A percentile compares a stretch with the other conserved stretches of the same genome.
phyloP scores from a whole-genome alignment of 2,888 invertebrate species.

The Patella pellucida region DNA sequence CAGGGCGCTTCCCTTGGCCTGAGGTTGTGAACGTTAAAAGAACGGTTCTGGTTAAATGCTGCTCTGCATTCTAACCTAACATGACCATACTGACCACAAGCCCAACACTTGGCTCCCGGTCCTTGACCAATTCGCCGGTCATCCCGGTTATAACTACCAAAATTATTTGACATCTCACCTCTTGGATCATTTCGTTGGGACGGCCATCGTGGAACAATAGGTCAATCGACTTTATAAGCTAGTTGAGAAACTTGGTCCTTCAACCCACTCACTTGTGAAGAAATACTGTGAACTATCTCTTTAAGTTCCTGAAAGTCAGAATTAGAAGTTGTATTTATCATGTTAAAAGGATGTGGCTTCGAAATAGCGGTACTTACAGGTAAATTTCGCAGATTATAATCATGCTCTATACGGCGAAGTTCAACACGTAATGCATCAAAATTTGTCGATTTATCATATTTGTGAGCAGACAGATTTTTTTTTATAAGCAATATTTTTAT shows the following conservation, averaged over 20 bases:
- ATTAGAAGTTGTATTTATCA: neutral
- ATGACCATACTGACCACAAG: too few species aligned
- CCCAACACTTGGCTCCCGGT: too few species aligned
- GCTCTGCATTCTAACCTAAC: neutral
- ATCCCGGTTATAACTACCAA: neutral
- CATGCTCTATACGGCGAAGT: constrained; percentile 12
- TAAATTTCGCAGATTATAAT: too few species aligned
- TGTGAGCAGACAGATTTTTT: neutral
- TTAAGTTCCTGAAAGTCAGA: neutral
- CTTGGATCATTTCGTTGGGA: neutral
- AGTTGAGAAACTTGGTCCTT: too few species aligned
- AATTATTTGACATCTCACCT: neutral
- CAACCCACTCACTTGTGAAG: neutral
- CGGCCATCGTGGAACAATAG: too few species aligned
- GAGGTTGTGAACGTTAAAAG: neutral
- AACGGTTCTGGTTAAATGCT: neutral
- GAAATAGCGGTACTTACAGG: too few species aligned
- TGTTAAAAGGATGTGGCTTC: too few species aligned
- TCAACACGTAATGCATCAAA: constrained; percentile 11
- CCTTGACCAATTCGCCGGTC: neutral
- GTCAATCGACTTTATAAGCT: too few species aligned
- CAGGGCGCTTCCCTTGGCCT: neutral
- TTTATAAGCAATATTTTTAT: too few species aligned
- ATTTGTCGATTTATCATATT: too few species aligned
- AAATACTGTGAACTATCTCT: neutral